Percentiles rank a stretch among this genome's conserved stretches.
Evolutionary conservation across 1,140 invertebrate species (phyloP).

Genomic region (Hermetia illucens): DNA sequence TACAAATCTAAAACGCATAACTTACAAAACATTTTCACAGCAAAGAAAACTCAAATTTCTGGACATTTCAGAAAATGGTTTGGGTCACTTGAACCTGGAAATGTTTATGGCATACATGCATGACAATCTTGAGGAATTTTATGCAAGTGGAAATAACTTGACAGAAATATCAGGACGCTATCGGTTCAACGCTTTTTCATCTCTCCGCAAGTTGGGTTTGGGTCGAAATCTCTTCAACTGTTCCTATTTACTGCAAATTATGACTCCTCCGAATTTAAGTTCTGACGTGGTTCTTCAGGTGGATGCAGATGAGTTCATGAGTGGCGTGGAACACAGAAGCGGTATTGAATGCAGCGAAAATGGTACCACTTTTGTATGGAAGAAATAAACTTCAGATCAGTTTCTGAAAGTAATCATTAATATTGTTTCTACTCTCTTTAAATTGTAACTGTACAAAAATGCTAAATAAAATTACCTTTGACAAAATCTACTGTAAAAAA

Average conservation of each 20-base stretch:
- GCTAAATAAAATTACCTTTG: too few species aligned
- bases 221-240: slow-evolving; percentile 25
- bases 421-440: too few species aligned
- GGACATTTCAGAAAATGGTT: slow-evolving; percentile 24
- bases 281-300: not conserved
- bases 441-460: too few species aligned
- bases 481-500: too few species aligned
- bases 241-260: slow-evolving; percentile 20
- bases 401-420: too few species aligned
- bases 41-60: slow-evolving; percentile 17
- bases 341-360: slow-evolving; percentile 2
- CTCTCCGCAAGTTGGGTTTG: slow-evolving; percentile 20
- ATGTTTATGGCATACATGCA: slow-evolving; percentile 24
- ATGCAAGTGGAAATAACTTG: slow-evolving; percentile 21
- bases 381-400: too few species aligned
- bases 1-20: slow-evolving; percentile 15
- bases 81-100: slow-evolving; percentile 23
- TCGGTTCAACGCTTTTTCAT: slow-evolving; percentile 16
- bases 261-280: slow-evolving; percentile 16
- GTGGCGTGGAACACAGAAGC: slow-evolving; percentile 3
- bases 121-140: slow-evolving; percentile 19
- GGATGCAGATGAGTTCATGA: slow-evolving; percentile 5
- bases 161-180: slow-evolving; percentile 20
- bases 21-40: slow-evolving; percentile 27
- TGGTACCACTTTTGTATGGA: too few species aligned